Conservation (phyloP, 1,140 invertebrate genomes). For the Hirudo medicinalis region DNA sequence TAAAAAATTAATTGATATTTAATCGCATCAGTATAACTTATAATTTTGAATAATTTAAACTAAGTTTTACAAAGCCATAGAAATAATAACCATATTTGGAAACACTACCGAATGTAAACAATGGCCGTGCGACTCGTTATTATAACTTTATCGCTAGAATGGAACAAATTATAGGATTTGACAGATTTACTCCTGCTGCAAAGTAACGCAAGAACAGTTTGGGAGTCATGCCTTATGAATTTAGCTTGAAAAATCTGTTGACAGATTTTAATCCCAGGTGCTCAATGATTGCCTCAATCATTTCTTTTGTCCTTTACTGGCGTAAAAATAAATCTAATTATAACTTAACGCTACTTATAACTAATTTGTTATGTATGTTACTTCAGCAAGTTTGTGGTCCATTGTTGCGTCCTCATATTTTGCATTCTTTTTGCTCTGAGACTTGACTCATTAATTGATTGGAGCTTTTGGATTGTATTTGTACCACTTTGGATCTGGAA, state of each 20-base stretch:
- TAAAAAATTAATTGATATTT: too few species aligned
- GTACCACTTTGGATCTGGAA: conserved; percentile 95
- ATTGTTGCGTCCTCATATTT: conserved; percentile 77
- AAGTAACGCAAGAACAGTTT: neutral
- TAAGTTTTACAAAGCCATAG: too few species aligned
- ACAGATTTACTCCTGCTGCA: too few species aligned
- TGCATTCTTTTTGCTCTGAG: conserved; percentile 73
- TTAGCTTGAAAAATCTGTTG: conserved; percentile 35
- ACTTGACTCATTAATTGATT: conserved; percentile 69
- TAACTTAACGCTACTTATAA: conserved; percentile 20
- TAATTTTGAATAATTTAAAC: too few species aligned
- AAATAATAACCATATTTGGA: too few species aligned
- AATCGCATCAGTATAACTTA: too few species aligned
- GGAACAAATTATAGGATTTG: too few species aligned
- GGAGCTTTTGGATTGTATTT: conserved; percentile 89
- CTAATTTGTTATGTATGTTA: conserved; percentile 12
- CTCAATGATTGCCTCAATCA: neutral
- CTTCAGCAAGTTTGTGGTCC: conserved; percentile 86
- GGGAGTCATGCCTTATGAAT: neutral
- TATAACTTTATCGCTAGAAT: too few species aligned
- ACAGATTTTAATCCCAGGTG: conserved; percentile 38
- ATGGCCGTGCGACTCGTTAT: too few species aligned
- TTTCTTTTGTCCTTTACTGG: neutral
- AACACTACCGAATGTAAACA: too few species aligned
- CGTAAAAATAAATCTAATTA: conserved; percentile 20